A percentile compares a stretch with the other conserved stretches of the same genome.
These are phyloP conservation scores for Neopelma chrysocephalum DNA, from an alignment of 2,797 vertebrate species.

Conservation along the genomic window DNA sequence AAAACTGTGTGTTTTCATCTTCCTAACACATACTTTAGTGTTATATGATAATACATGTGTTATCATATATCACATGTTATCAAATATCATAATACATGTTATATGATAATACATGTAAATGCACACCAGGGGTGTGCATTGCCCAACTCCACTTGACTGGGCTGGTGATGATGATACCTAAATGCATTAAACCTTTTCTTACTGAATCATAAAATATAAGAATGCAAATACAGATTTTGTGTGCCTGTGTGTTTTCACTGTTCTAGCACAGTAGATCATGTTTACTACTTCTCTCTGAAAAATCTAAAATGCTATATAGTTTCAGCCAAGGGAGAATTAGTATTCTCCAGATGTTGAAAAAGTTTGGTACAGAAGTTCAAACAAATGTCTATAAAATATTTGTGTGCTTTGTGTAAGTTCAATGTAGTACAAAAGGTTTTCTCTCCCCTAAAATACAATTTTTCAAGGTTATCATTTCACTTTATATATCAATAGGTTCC, in stretches of 20 bases:
- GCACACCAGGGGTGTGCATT: neutral
- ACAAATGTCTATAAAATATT: neutral
- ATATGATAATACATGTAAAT: fast-evolving
- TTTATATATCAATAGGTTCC: slow-evolving; percentile 80
- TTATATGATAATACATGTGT: fast-evolving
- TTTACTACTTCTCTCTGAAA: neutral
- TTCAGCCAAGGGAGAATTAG: neutral
- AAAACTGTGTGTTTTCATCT: neutral
- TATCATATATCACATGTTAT: too few species aligned
- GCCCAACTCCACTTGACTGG: neutral
- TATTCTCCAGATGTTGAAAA: neutral
- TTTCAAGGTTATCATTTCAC: neutral
- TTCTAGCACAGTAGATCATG: neutral
- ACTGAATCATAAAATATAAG: neutral
- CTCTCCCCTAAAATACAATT: neutral
- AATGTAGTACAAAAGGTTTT: neutral
- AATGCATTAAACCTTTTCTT: neutral
- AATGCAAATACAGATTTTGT: neutral
- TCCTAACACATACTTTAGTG: neutral
- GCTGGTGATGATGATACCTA: neutral
- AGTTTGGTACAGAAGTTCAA: neutral
- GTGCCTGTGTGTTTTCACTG: neutral
- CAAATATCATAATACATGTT: neutral
- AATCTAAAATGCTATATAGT: neutral
- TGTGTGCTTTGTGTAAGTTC: neutral